phyloP scores from a whole-genome alignment of 2,113 vertebrate species.

The Passer domesticus region DNA sequence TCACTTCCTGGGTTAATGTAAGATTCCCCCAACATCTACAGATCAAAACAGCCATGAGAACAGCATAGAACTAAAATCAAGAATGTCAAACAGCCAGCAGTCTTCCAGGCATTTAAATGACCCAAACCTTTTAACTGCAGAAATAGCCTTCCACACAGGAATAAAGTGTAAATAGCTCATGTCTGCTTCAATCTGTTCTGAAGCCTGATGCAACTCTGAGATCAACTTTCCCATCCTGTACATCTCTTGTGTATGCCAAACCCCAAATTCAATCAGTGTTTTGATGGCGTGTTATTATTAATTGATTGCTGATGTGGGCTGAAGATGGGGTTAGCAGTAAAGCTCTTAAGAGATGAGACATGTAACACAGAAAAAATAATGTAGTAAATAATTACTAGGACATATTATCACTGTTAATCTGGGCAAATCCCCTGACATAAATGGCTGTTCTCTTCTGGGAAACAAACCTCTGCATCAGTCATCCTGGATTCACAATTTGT shows the following conservation, averaged over 20 bases:
- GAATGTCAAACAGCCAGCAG: constrained; percentile 9
- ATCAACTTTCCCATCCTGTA: not conserved
- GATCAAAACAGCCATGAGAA: not conserved
- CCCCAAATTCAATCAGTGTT: not conserved
- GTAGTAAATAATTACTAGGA: constrained; percentile 50
- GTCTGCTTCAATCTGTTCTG: not conserved
- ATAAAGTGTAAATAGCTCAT: constrained; percentile 41
- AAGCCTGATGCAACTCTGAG: not conserved
- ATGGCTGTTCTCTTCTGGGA: constrained; percentile 8
- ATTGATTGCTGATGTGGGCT: not conserved
- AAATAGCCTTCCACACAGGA: constrained; percentile 29
- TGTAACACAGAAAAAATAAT: constrained; percentile 11
- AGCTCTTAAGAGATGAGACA: constrained; percentile 24
- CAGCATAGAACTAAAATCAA: not conserved
- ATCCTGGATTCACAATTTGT: constrained; percentile 12
- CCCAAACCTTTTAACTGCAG: constrained; percentile 8
- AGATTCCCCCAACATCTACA: not conserved
- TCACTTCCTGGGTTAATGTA: not conserved
- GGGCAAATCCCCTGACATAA: constrained; percentile 25
- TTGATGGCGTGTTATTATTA: not conserved
- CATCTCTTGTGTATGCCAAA: not conserved
- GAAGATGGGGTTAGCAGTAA: constrained; percentile 8
- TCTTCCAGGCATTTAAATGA: not conserved
- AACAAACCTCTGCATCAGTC: not conserved
- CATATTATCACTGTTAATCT: constrained; percentile 49